Conservation (phyloP, 2,113 vertebrate species). For the Oreochromis spilurus region DNA sequence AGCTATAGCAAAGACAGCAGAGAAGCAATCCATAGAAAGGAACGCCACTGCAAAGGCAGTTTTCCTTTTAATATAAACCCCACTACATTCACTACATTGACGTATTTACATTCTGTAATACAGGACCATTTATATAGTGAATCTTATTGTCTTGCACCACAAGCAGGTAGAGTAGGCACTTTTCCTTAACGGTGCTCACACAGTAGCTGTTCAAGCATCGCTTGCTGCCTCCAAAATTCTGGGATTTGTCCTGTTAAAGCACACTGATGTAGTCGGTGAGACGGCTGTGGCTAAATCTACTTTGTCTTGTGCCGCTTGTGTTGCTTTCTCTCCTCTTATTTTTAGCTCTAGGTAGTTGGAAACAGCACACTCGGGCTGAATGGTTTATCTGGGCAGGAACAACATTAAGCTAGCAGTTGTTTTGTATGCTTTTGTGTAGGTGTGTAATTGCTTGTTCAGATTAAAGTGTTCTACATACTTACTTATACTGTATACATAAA, state of each 20-base stretch:
- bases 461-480: background rate
- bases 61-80: background rate
- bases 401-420: background rate
- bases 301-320: background rate
- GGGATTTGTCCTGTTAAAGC: background rate
- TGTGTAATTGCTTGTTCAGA: background rate
- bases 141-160: background rate
- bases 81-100: background rate
- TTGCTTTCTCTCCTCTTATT: background rate
- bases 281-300: background rate
- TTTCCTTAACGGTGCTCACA: background rate
- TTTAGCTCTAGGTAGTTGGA: background rate
- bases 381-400: background rate
- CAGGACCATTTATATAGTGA: background rate
- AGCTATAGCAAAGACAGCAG: background rate
- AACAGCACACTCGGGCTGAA: background rate
- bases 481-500: background rate
- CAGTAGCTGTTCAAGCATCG: background rate
- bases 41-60: background rate
- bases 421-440: background rate
- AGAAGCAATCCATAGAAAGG: background rate
- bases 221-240: background rate
- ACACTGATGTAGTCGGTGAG: background rate
- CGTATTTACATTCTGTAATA: background rate
- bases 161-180: background rate